Conservation (phyloP, 2,113 vertebrate species). For the Rhynchomys soricoides region DNA sequence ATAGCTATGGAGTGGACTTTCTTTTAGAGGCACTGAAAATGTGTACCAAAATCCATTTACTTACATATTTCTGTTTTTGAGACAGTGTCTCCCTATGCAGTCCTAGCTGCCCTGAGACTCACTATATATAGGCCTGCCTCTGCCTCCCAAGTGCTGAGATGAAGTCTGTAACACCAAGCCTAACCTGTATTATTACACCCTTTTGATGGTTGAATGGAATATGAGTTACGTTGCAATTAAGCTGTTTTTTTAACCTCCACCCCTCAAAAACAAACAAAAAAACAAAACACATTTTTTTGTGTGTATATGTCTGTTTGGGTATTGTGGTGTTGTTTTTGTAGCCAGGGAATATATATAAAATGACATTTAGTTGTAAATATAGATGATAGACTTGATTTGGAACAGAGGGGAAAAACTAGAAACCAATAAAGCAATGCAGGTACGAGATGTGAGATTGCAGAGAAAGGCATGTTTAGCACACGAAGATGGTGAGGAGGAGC, state of each 20-base stretch:
- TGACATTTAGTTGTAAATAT: neutral
- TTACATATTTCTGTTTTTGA: neutral
- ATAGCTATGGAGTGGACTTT: neutral
- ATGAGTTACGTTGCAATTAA: neutral
- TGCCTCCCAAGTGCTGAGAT: neutral
- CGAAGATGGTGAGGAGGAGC: neutral
- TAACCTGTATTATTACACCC: neutral
- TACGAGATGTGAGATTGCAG: neutral
- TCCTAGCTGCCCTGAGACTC: neutral
- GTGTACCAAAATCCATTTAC: neutral
- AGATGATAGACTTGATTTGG: neutral
- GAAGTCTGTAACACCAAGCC: neutral
- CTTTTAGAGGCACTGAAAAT: neutral
- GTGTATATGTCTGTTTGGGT: neutral
- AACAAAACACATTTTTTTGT: neutral
- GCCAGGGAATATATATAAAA: slow-evolving; percentile 8
- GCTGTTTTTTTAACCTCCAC: slow-evolving; percentile 2
- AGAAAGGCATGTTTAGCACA: neutral
- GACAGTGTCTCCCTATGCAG: neutral
- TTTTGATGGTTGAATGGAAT: neutral
- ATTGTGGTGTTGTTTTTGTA: neutral
- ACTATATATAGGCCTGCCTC: neutral
- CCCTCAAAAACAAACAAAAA: neutral
- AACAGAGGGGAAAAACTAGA: neutral
- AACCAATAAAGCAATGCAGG: neutral